Base-by-base conservation (phyloP, 1,140 invertebrate species). In the Arctopsyche grandis region DNA sequence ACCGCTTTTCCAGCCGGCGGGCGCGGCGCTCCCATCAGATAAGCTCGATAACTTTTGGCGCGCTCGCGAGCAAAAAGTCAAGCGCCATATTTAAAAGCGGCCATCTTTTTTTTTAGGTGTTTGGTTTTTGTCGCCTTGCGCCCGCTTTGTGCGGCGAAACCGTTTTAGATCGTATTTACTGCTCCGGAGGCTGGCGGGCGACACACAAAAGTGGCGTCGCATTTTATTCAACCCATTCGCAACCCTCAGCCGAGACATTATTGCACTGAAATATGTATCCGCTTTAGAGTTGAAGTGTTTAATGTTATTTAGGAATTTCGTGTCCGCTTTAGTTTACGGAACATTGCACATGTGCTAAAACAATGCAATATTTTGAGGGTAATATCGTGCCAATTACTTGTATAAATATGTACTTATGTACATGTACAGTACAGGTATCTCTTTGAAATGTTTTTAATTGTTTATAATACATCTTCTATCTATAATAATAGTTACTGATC, bases 41-140 rank as follows among this genome's bases (percentile, higher is more conserved):
- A 66, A 66, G 60, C n/a, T 10, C 60, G 60, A 66, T 66, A 66
- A 66, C 60, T 66, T 66, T 66, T 66, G 10, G 24, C 63, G 16
- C 14, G 63, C 63, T 19, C 19, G 22, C 12, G 24, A 22, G 24
- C 16, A 26, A 22, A 70, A 26, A 43, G 38, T 19, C 69, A 4
- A 26, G 38, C 26, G 38, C 69, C 26, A 29, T 44, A 70, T 70
- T 66, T 66, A 66, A 66, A 66, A 21, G 19, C 19, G 60, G 60
- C 48, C 48, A 52, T 52, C 48, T 52, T 52, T 52, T 52, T 52
- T 52, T 52, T 52, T 52, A 14, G 48, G 12, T 52, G 12, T 52
- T 52, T 52, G 12, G 10, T 16, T 16, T 43, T 43, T 70, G 26
- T 9, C 69, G 10, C 26, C 38, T 44, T 26, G 69, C 26, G 10